phyloP scores from a whole-genome alignment of 2,113 vertebrate species.

The Apistogramma diplotaenia region DNA sequence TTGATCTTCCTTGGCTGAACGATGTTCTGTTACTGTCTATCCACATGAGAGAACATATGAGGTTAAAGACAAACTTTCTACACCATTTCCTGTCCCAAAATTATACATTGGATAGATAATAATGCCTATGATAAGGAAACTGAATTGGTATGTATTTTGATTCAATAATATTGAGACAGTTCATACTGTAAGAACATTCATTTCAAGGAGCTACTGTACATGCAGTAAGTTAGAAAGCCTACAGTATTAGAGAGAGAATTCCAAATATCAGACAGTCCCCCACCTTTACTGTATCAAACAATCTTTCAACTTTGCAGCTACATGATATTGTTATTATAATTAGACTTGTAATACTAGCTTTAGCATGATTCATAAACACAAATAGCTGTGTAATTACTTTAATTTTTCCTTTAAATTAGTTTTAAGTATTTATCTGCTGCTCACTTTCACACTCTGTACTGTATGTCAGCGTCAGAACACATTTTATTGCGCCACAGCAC shows the following conservation, averaged over 20 bases:
- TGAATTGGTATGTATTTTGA: background rate
- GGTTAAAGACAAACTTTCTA: background rate
- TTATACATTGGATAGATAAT: no score
- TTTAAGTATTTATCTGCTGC: background rate
- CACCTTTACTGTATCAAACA: no score
- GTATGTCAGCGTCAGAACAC: no score
- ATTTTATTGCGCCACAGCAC: background rate
- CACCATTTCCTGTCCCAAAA: no score
- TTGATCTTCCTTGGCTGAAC: background rate
- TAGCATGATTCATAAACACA: no score
- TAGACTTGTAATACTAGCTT: background rate
- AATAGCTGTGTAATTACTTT: no score
- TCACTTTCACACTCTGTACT: background rate
- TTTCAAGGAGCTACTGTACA: background rate
- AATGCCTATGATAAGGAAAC: no score
- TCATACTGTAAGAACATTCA: background rate
- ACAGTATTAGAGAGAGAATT: background rate
- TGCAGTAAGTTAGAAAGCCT: background rate
- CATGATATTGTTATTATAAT: no score
- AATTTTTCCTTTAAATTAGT: no score
- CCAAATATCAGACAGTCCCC: no score
- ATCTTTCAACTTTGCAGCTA: no score
- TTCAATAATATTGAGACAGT: background rate
- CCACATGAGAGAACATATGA: background rate
- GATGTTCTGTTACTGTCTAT: background rate